Conservation (phyloP, 1,140 invertebrate species). For the Drosophila tristis region DNA sequence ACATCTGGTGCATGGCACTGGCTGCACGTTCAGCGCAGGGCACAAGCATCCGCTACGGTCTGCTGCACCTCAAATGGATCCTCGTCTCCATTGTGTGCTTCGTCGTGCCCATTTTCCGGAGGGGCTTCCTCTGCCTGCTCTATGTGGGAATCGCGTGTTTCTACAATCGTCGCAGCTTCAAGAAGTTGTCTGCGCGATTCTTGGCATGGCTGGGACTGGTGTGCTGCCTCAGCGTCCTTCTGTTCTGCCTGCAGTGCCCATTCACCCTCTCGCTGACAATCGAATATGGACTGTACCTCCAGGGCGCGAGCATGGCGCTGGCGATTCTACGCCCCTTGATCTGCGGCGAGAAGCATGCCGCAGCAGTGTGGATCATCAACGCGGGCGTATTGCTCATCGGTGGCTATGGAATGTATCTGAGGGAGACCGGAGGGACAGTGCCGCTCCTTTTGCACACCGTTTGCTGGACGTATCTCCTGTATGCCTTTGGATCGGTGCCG, state of each 20-base stretch:
- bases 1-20: conserved; percentile 52
- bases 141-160: conserved; percentile 36
- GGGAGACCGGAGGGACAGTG: conserved; percentile 64
- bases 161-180: conserved; percentile 40
- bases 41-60: background rate
- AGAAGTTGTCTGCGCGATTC: conserved; percentile 24
- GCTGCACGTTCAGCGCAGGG: conserved; percentile 14
- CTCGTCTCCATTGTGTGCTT: conserved; percentile 47
- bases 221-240: background rate
- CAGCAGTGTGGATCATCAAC: conserved; percentile 46
- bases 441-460: conserved; percentile 84
- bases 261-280: conserved; percentile 73
- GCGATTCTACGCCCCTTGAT: conserved; percentile 57
- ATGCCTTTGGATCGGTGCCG: conserved; percentile 37
- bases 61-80: conserved; percentile 41
- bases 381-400: conserved; percentile 28
- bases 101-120: conserved; percentile 53
- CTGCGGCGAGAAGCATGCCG: conserved; percentile 21
- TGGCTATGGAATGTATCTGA: conserved; percentile 36
- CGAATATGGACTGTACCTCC: conserved; percentile 85
- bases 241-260: conserved; percentile 79
- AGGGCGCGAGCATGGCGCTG: conserved; percentile 41
- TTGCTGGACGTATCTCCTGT: conserved; percentile 84
- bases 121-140: conserved; percentile 30
- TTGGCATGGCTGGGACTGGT: conserved; percentile 33